A percentile compares a stretch with the other conserved stretches of the same genome.
These are phyloP conservation scores for Nemotelus pantherinus DNA, from an alignment of 2,888 invertebrate species.

Conservation along the genomic window DNA sequence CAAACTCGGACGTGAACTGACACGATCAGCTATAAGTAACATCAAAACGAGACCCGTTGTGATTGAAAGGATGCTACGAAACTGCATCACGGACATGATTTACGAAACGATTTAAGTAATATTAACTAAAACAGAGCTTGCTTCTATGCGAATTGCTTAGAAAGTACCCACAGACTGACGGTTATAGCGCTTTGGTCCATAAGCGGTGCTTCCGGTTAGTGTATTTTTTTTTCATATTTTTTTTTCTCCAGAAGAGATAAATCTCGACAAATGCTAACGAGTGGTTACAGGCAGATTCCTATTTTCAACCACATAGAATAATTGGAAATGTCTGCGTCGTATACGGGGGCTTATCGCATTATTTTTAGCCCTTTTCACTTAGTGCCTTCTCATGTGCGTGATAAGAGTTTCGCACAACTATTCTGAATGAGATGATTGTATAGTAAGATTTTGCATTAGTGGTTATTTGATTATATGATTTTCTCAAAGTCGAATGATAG, in stretches of 20 bases:
- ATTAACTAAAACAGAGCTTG: not conserved
- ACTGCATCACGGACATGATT: not conserved
- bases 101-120: not conserved
- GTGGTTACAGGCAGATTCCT: not conserved
- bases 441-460: too few relatives aligned
- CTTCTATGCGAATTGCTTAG: not conserved
- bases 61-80: not conserved
- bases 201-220: not conserved
- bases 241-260: not conserved
- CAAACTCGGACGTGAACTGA: not conserved
- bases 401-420: too few relatives aligned
- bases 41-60: not conserved
- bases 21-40: not conserved
- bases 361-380: slow-evolving; percentile 15
- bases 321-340: not conserved
- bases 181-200: not conserved
- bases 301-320: not conserved
- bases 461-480: too few relatives aligned
- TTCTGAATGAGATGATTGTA: too few relatives aligned
- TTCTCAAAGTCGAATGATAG: too few relatives aligned
- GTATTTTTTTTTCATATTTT: not conserved
- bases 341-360: not conserved
- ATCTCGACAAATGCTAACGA: not conserved
- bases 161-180: not conserved
- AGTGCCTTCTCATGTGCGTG: too few relatives aligned